phyloP scores from a whole-genome alignment of 2,888 invertebrate genomes.

The Drosophila cyrtoloma region DNA sequence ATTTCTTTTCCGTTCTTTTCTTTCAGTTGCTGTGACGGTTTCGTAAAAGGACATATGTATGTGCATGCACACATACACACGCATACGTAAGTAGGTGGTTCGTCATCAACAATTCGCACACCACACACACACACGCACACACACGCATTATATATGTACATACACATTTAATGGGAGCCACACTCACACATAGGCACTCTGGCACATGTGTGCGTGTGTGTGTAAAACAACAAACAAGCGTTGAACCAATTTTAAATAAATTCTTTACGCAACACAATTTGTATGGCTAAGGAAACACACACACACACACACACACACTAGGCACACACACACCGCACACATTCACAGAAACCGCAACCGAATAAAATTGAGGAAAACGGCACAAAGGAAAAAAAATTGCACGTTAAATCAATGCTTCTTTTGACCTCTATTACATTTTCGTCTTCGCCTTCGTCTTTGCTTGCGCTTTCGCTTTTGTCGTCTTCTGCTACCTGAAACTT shows the following conservation, averaged over 20 bases:
- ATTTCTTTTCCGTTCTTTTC: conserved; percentile 18
- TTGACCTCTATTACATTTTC: conserved; percentile 82
- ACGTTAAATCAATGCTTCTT: conserved; percentile 82
- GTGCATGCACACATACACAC: neutral
- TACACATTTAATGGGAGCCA: conserved; percentile 37
- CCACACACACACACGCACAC: conserved; percentile 26
- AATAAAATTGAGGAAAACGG: conserved; percentile 45
- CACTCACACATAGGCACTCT: conserved; percentile 20
- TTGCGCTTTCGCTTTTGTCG: conserved; percentile 40
- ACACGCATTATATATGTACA: conserved; percentile 24
- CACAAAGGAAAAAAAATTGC: conserved; percentile 53
- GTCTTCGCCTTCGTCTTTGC: conserved; percentile 43
- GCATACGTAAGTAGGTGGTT: conserved; percentile 63
- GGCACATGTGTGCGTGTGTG: conserved; percentile 25
- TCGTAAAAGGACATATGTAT: conserved; percentile 39
- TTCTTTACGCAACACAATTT: conserved; percentile 69
- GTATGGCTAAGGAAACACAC: conserved; percentile 5
- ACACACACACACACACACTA: conserved; percentile 18
- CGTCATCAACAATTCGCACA: conserved; percentile 69
- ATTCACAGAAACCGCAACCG: conserved; percentile 45
- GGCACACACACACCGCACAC: conserved; percentile 27
- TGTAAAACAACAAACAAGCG: conserved; percentile 48
- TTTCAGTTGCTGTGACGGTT: conserved; percentile 59
- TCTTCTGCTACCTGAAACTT: conserved; percentile 46
- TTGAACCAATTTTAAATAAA: conserved; percentile 59